phyloP scores from a whole-genome alignment of 2,113 vertebrate genomes.

The Ciconia boyciana region DNA sequence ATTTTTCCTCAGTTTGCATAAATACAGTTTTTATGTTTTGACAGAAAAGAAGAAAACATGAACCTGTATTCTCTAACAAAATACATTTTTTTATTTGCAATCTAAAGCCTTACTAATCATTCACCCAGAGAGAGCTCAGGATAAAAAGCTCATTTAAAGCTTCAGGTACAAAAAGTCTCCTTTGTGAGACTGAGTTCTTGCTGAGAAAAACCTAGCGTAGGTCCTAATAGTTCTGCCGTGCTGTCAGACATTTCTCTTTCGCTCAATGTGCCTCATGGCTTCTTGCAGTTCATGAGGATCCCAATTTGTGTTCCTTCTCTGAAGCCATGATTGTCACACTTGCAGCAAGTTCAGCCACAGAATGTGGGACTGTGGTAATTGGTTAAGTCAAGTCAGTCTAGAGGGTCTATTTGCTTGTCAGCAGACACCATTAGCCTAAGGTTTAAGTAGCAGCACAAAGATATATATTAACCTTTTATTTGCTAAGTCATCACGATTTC shows the following conservation, averaged over 20 bases:
- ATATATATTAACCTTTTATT: background rate
- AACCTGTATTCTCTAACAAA: background rate
- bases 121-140: background rate
- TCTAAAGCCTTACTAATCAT: background rate
- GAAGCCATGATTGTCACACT: background rate
- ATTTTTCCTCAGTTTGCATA: background rate
- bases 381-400: background rate
- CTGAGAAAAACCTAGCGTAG: background rate
- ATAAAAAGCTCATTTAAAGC: constrained; percentile 32
- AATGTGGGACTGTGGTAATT: background rate
- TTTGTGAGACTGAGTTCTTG: background rate
- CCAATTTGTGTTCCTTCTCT: background rate
- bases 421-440: background rate
- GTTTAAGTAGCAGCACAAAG: background rate
- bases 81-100: background rate
- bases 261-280: background rate
- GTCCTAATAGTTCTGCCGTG: background rate
- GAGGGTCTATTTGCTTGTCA: background rate
- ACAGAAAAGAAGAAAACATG: background rate
- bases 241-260: background rate
- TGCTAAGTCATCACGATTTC: background rate
- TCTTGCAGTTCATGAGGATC: background rate
- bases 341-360: background rate
- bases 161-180: background rate
- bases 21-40: background rate